phyloP scores from a whole-genome alignment of 2,888 invertebrate genomes.

The Polia nebulosa region DNA sequence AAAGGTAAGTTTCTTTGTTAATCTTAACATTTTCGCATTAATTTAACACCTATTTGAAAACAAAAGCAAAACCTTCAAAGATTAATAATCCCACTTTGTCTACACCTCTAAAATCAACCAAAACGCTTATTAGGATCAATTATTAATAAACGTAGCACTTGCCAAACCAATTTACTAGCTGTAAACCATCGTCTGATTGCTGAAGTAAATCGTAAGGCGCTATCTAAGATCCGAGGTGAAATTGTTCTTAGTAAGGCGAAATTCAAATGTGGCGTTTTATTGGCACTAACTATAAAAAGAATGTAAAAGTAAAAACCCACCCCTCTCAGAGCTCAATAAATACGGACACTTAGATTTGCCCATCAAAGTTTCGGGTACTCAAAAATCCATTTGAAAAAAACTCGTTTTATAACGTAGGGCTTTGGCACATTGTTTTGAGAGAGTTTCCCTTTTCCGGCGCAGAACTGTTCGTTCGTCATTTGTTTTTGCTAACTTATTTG shows the following conservation, averaged over 20 bases:
- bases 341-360: slow-evolving; percentile 88
- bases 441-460: neutral
- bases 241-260: slow-evolving; percentile 71
- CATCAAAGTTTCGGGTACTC: slow-evolving; percentile 89
- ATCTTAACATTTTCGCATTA: neutral
- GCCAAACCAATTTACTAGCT: slow-evolving; percentile 47
- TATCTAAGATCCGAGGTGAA: slow-evolving; percentile 58
- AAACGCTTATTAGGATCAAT: slow-evolving; percentile 48
- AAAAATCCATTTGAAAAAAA: slow-evolving; percentile 91
- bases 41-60: neutral
- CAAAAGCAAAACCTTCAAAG: neutral
- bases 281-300: slow-evolving; percentile 85
- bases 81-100: slow-evolving; percentile 7
- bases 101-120: slow-evolving; percentile 29
- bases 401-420: slow-evolving; percentile 79
- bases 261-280: slow-evolving; percentile 87
- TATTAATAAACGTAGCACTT: slow-evolving; percentile 45
- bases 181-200: slow-evolving; percentile 61
- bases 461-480: neutral
- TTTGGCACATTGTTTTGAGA: slow-evolving; percentile 40
- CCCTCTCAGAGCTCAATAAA: slow-evolving; percentile 82
- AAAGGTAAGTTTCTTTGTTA: neutral
- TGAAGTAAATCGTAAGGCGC: slow-evolving; percentile 62
- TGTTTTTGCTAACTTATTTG: neutral
- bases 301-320: slow-evolving; percentile 82